These are phyloP conservation scores for Catharus minimus DNA, from an alignment of 2,113 vertebrate species.

Conservation along the genomic window DNA sequence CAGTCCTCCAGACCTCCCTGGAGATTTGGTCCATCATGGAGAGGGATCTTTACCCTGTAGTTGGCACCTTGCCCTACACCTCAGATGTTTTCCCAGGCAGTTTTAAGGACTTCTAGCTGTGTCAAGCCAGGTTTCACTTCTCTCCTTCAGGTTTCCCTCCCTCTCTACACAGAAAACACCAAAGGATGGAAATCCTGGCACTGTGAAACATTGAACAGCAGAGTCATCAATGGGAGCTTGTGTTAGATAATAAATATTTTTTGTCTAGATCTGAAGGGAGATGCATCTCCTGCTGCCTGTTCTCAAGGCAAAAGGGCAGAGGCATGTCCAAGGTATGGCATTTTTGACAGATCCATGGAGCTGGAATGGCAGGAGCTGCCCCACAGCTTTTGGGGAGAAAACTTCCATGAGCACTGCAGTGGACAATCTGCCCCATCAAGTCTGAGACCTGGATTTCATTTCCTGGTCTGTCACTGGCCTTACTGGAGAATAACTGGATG, in stretches of 20 bases:
- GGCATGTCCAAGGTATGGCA: neutral
- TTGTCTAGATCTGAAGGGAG: neutral
- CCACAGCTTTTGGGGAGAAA: neutral
- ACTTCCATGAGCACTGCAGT: neutral
- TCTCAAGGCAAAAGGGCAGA: neutral
- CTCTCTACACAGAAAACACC: neutral
- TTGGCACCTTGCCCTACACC: neutral
- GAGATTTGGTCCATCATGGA: neutral
- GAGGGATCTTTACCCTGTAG: neutral
- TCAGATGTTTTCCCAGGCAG: neutral
- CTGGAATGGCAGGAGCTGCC: neutral
- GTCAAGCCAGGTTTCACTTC: neutral
- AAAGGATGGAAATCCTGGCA: accelerated
- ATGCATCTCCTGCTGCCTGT: neutral
- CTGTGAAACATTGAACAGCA: neutral
- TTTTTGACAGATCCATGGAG: neutral
- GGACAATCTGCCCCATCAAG: neutral
- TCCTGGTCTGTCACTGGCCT: neutral
- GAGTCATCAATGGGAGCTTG: neutral
- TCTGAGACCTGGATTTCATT: neutral
- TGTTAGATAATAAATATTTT: neutral
- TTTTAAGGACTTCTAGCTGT: neutral
- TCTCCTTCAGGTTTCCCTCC: neutral
- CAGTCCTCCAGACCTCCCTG: neutral
- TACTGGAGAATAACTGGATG: neutral